phyloP scores from a whole-genome alignment of 2,888 invertebrate species.

The Liopterus haemorrhoidalis region DNA sequence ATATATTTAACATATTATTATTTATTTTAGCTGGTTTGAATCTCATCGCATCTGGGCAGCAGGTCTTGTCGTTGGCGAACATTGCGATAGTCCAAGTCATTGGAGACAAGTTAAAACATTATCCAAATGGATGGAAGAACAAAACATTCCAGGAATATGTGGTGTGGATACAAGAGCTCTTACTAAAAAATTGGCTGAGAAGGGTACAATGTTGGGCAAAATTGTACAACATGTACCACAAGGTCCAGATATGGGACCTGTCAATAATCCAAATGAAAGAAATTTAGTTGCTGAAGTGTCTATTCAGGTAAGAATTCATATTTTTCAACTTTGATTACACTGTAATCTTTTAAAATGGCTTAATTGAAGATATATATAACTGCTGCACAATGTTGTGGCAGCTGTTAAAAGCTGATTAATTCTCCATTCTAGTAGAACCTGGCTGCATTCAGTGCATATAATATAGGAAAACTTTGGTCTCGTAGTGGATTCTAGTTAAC shows the following conservation, averaged over 20 bases:
- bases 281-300: constrained; percentile 94
- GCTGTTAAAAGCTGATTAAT: too few species aligned
- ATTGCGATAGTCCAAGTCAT: constrained; percentile 81
- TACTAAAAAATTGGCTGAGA: constrained; percentile 84
- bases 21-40: constrained; percentile 86
- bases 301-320: constrained; percentile 52
- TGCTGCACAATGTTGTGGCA: too few species aligned
- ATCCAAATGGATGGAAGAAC: constrained; percentile 74
- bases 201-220: constrained; percentile 75
- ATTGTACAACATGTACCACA: constrained; percentile 56
- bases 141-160: constrained; percentile 79
- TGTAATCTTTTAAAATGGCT: constrained; percentile 22
- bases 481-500: too few species aligned
- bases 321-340: constrained; percentile 10
- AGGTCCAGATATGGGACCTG: constrained; percentile 44
- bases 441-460: too few species aligned
- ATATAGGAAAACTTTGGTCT: too few species aligned
- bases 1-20: constrained; percentile 20
- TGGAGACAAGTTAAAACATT: constrained; percentile 79
- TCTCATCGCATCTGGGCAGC: constrained; percentile 86
- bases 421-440: too few species aligned
- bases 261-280: constrained; percentile 75
- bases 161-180: constrained; percentile 91
- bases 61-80: constrained; percentile 86
- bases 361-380: too few species aligned